Conservation (phyloP, 2,113 vertebrate species). For the Opisthocomus hoazin region DNA sequence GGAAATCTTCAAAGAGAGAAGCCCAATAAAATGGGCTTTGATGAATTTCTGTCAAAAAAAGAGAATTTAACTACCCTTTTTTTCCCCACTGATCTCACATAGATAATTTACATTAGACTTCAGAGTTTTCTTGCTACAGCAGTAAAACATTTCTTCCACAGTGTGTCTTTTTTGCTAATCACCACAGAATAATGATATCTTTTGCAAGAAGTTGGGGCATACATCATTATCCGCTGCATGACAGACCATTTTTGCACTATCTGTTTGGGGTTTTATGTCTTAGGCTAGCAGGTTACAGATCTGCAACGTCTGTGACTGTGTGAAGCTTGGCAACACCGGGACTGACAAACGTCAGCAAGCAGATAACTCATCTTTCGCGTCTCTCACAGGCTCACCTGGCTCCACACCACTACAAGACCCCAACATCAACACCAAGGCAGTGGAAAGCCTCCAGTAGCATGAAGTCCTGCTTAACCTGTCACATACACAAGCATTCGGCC, state of each 20-base stretch:
- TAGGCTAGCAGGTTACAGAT: background rate
- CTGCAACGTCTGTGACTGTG: background rate
- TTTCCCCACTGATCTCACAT: background rate
- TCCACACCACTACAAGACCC: background rate
- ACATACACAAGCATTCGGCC: background rate
- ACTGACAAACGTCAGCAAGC: background rate
- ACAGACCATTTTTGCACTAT: background rate
- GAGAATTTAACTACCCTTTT: background rate
- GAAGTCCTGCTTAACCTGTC: no score
- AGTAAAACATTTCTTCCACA: background rate
- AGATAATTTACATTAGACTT: background rate
- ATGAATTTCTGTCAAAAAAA: background rate
- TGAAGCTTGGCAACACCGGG: background rate
- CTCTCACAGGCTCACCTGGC: background rate
- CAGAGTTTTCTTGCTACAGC: background rate
- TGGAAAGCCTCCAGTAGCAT: background rate
- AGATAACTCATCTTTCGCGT: background rate
- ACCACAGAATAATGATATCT: background rate
- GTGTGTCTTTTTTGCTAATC: background rate
- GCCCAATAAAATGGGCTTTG: background rate
- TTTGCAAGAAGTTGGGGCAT: background rate
- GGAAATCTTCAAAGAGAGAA: background rate
- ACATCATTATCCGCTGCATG: accelerated
- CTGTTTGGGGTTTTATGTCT: background rate
- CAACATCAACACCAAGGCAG: background rate